These are phyloP conservation scores for Rallus crepitans DNA, from an alignment of 2,797 vertebrate species.

Conservation along the genomic window DNA sequence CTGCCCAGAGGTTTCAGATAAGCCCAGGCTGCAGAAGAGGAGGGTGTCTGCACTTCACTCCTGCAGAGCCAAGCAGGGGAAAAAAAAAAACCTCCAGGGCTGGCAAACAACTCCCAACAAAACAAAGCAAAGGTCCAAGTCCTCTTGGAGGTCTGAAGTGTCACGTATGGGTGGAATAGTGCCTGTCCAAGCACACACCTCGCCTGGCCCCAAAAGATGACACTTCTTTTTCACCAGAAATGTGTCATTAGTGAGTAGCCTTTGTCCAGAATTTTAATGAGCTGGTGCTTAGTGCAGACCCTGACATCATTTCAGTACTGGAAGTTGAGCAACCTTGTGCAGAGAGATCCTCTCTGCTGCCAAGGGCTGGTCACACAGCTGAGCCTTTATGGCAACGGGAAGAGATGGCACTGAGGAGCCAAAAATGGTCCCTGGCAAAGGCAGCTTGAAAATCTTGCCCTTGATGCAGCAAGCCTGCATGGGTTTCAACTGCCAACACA, in stretches of 20 bases:
- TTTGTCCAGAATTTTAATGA: neutral
- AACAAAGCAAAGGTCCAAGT: neutral
- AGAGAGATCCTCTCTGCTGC: neutral
- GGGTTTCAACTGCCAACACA: neutral
- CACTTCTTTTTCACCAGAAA: neutral
- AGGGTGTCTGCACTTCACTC: neutral
- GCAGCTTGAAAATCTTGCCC: neutral
- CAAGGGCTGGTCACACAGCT: neutral
- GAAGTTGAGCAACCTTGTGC: neutral
- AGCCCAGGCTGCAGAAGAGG: neutral
- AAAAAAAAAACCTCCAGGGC: neutral
- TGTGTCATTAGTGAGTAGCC: neutral
- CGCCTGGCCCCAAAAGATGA: neutral
- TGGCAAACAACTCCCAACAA: neutral
- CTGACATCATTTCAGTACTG: slow-evolving; percentile 9
- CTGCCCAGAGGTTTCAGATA: neutral
- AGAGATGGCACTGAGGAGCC: neutral
- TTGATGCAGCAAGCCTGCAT: neutral
- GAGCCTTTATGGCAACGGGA: neutral
- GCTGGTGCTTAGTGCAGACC: neutral
- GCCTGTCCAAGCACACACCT: neutral
- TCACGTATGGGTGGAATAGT: neutral
- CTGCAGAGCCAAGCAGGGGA: neutral
- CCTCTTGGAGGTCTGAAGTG: neutral
- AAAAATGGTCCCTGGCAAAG: neutral